phyloP scores from a whole-genome alignment of 2,113 vertebrate species.

The Pycnonotus jocosus region DNA sequence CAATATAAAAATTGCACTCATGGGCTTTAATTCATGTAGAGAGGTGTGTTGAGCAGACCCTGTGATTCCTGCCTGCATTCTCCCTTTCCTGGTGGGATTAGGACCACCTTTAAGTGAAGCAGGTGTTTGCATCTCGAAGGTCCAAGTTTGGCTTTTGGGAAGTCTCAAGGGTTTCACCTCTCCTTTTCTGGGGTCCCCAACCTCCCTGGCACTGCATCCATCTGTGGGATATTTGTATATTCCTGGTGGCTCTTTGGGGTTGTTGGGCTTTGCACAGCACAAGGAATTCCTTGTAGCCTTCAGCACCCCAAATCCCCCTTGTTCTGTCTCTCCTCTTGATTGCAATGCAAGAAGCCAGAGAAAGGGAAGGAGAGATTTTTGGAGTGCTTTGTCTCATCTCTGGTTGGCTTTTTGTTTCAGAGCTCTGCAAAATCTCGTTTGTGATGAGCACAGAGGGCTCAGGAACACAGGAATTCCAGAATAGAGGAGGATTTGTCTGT shows the following conservation, averaged over 20 bases:
- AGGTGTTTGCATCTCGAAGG: neutral
- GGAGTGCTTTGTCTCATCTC: neutral
- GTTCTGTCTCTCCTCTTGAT: neutral
- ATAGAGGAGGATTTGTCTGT: neutral
- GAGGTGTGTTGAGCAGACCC: neutral
- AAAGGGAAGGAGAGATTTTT: neutral
- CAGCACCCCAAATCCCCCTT: neutral
- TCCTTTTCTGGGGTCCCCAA: neutral
- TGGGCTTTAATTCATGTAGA: neutral
- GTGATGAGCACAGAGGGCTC: neutral
- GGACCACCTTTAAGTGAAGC: neutral
- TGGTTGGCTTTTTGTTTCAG: neutral
- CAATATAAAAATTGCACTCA: neutral
- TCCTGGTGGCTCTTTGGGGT: neutral
- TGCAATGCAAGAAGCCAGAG: neutral
- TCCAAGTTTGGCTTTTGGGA: neutral
- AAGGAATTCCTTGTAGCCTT: neutral
- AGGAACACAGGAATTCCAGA: neutral
- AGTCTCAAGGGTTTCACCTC: neutral
- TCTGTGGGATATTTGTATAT: neutral
- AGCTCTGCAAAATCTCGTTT: neutral
- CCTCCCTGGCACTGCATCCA: neutral
- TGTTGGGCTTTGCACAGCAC: neutral
- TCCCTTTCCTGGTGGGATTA: neutral
- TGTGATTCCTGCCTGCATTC: neutral